phyloP scores from a whole-genome alignment of 2,113 vertebrate species.

The Felis chaus region DNA sequence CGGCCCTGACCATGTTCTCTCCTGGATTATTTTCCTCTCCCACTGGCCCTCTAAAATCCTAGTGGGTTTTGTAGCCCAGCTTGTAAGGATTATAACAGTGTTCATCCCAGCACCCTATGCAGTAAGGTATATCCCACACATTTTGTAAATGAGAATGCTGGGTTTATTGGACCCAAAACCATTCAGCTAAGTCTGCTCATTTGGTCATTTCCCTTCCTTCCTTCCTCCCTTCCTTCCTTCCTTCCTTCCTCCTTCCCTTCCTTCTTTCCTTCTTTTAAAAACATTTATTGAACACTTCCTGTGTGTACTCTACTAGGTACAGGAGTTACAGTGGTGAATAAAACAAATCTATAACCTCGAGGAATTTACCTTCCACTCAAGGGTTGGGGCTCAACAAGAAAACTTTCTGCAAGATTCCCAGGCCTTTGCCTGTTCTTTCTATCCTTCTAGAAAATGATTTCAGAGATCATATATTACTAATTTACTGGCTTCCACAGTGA shows the following conservation, averaged over 20 bases:
- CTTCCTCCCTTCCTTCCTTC: neutral
- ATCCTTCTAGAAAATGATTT: conserved; percentile 22
- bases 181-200: neutral
- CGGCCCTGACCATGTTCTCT: neutral
- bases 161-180: neutral
- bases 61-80: neutral
- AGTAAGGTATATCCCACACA: neutral
- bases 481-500: neutral
- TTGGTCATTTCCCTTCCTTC: neutral
- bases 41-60: neutral
- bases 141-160: conserved; percentile 26
- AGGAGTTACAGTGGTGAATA: neutral
- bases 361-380: neutral
- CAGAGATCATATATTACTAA: neutral
- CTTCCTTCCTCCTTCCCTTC: neutral
- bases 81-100: neutral
- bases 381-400: neutral
- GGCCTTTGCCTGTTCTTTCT: neutral
- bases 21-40: neutral
- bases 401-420: neutral
- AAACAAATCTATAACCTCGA: neutral
- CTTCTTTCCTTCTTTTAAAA: neutral
- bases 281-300: neutral
- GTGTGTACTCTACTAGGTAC: neutral
- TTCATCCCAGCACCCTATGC: neutral